phyloP scores from a whole-genome alignment of 2,797 vertebrate species.

The Paedocypris micromegethes region DNA sequence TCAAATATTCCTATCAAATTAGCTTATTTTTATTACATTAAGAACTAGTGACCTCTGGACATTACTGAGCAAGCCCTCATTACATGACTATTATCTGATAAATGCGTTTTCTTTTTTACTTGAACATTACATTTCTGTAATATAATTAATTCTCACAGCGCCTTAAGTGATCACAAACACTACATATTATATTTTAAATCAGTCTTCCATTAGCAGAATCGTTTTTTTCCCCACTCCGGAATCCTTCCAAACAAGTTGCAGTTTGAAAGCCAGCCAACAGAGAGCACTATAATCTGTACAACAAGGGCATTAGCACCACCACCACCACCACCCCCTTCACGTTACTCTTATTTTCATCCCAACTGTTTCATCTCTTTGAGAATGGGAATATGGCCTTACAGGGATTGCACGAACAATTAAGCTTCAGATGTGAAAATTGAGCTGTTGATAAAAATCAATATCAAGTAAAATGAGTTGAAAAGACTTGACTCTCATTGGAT shows the following conservation, averaged over 20 bases:
- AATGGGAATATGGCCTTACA: conserved; percentile 28
- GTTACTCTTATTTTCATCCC: conserved; percentile 7
- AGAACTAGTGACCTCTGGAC: no score
- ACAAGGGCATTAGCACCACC: background rate
- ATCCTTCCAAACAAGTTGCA: background rate
- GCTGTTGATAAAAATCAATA: conserved; percentile 35
- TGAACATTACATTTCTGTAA: no score
- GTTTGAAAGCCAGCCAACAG: conserved; percentile 31
- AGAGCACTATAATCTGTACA: conserved; percentile 37
- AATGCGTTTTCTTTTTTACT: no score
- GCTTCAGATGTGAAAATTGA: conserved; percentile 33
- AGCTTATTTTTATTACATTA: no score
- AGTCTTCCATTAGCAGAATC: conserved; percentile 20
- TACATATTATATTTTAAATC: no score
- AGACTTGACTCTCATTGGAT: conserved; percentile 16
- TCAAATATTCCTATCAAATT: no score
- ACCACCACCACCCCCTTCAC: background rate
- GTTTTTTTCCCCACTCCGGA: conserved; percentile 5
- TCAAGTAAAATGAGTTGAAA: conserved; percentile 24
- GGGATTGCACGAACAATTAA: conserved; percentile 38
- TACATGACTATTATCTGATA: no score
- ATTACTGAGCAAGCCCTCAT: no score
- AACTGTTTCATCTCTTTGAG: conserved; percentile 25
- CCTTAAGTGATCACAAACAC: no score
- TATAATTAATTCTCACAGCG: no score